Conservation (phyloP, 2,797 vertebrate species). For the Molossus alvarezi region DNA sequence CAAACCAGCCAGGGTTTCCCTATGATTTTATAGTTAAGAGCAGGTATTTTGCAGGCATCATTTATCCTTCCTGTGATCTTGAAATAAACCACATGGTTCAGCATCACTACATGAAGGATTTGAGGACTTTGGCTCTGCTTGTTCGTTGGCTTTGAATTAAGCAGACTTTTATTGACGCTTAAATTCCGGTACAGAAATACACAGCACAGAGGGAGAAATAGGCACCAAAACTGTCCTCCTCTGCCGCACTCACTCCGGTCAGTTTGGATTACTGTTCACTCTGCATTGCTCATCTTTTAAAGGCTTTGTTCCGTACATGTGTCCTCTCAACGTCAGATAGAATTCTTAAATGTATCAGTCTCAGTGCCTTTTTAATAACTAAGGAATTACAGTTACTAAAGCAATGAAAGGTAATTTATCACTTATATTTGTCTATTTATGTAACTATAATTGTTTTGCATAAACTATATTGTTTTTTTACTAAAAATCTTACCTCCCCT, state of each 20-base stretch:
- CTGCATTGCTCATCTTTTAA: slow-evolving; percentile 81
- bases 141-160: slow-evolving; percentile 81
- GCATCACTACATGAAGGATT: neutral
- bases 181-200: slow-evolving; percentile 95
- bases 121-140: neutral
- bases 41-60: neutral
- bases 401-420: neutral
- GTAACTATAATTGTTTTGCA: neutral
- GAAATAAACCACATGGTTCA: neutral
- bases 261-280: slow-evolving; percentile 85
- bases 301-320: slow-evolving; percentile 81
- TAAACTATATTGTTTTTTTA: neutral
- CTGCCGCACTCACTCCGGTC: slow-evolving; percentile 82
- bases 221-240: slow-evolving; percentile 93
- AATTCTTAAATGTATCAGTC: slow-evolving; percentile 81
- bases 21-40: neutral
- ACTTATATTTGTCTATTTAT: neutral
- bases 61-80: neutral
- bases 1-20: no score
- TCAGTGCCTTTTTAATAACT: slow-evolving; percentile 13
- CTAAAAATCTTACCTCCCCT: neutral
- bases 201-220: slow-evolving; percentile 94
- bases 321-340: slow-evolving; percentile 74
- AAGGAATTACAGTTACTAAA: neutral
- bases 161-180: slow-evolving; percentile 95